phyloP scores from a whole-genome alignment of 2,797 vertebrate species.

The Lerista edwardsae region DNA sequence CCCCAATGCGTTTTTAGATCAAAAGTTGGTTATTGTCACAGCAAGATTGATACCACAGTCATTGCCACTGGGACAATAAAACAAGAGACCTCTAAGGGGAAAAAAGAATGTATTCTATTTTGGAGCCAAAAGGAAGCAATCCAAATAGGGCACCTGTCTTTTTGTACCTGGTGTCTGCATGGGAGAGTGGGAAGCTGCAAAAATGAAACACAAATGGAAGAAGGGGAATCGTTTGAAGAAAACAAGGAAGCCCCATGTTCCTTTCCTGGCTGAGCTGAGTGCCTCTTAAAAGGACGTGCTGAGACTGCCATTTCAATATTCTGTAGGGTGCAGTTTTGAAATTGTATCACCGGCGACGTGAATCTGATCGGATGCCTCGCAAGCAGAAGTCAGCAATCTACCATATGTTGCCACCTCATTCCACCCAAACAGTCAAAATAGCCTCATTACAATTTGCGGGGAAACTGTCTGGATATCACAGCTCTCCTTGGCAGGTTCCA shows the following conservation, averaged over 20 bases:
- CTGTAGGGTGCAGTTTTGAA: slow-evolving; percentile 32
- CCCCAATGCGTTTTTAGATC: background rate
- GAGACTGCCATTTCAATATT: slow-evolving; percentile 38
- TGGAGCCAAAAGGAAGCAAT: background rate
- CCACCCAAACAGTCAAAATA: slow-evolving; percentile 52
- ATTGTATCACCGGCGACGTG: background rate
- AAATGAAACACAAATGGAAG: slow-evolving; percentile 22
- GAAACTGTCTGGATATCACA: slow-evolving; percentile 37
- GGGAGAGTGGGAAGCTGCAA: slow-evolving; percentile 32
- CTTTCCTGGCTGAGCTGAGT: slow-evolving; percentile 3
- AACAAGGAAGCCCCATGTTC: background rate
- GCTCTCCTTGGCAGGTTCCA: slow-evolving; percentile 52
- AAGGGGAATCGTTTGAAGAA: background rate
- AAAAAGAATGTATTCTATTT: background rate
- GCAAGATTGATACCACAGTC: slow-evolving; percentile 26
- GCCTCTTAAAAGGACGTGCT: slow-evolving; percentile 8
- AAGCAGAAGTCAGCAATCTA: slow-evolving; percentile 51
- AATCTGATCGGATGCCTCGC: slow-evolving; percentile 41
- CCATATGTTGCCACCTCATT: slow-evolving; percentile 54
- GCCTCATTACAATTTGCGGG: slow-evolving; percentile 46
- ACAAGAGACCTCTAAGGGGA: background rate
- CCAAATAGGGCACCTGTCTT: background rate
- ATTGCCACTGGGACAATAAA: background rate
- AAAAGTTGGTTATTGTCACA: background rate
- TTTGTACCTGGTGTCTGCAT: background rate